phyloP scores from a whole-genome alignment of 2,797 vertebrate species.

The Ateles fusciceps region DNA sequence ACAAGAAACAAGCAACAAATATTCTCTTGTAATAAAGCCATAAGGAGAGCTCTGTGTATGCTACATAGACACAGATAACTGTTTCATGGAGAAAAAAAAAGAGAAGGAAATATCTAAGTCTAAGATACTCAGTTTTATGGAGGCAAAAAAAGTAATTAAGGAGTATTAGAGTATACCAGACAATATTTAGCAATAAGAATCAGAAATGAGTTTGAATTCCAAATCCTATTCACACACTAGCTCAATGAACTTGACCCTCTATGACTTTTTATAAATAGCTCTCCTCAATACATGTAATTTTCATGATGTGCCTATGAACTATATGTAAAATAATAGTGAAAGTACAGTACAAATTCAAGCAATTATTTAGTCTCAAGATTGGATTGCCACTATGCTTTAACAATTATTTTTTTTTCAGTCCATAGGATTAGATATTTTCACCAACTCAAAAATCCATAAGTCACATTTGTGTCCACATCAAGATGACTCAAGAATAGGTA shows the following conservation, averaged over 20 bases:
- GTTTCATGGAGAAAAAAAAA: neutral
- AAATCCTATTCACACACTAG: neutral
- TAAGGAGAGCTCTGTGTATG: neutral
- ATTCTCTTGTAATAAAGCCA: neutral
- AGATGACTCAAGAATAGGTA: neutral
- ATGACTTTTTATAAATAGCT: neutral
- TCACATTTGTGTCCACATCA: conserved; percentile 48
- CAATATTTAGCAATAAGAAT: conserved; percentile 6
- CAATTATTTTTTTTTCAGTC: conserved; percentile 74
- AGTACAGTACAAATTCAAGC: neutral
- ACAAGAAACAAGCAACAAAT: neutral
- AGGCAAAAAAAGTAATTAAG: neutral
- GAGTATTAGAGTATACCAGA: neutral
- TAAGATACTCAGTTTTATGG: neutral
- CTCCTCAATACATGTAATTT: neutral
- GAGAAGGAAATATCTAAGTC: neutral
- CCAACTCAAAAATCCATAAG: conserved; percentile 78
- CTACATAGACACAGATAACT: neutral
- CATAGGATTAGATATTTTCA: conserved; percentile 82
- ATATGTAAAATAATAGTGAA: neutral
- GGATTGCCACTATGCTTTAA: neutral
- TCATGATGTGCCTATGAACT: neutral
- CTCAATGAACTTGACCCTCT: neutral
- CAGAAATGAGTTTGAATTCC: neutral
- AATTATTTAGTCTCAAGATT: neutral